phyloP scores from a whole-genome alignment of 2,888 invertebrate species.

The Melitaea athalia region DNA sequence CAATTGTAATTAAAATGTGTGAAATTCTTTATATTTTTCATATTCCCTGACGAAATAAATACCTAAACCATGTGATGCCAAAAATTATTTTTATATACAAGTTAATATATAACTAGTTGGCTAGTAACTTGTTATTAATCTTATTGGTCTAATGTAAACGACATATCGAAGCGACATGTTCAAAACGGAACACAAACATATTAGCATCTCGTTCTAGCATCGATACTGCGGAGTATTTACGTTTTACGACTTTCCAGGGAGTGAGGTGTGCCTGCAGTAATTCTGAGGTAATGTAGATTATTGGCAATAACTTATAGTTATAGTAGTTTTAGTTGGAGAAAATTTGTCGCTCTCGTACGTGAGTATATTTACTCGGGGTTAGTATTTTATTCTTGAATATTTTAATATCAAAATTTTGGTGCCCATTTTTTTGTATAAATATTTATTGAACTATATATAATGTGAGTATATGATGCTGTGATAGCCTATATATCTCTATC shows the following conservation, averaged over 20 bases:
- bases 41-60: too few relatives aligned
- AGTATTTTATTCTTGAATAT: not conserved
- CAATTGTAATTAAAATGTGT: too few relatives aligned
- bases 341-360: not conserved
- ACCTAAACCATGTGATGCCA: too few relatives aligned
- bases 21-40: too few relatives aligned
- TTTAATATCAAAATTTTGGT: too few relatives aligned
- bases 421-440: too few relatives aligned
- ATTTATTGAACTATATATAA: too few relatives aligned
- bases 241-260: constrained; percentile 23
- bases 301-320: not conserved
- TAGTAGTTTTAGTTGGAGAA: not conserved
- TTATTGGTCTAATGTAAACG: not conserved
- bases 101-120: not conserved
- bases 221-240: constrained; percentile 14
- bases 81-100: too few relatives aligned
- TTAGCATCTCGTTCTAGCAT: constrained; percentile 1
- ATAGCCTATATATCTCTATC: too few relatives aligned
- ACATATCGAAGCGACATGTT: not conserved
- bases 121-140: not conserved
- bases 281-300: constrained; percentile 3
- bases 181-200: constrained; percentile 1
- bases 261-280: constrained; percentile 3
- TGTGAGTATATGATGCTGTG: too few relatives aligned
- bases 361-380: not conserved